These are phyloP conservation scores for Nothocercus julius DNA, from an alignment of 2,113 vertebrate species.

Conservation along the genomic window DNA sequence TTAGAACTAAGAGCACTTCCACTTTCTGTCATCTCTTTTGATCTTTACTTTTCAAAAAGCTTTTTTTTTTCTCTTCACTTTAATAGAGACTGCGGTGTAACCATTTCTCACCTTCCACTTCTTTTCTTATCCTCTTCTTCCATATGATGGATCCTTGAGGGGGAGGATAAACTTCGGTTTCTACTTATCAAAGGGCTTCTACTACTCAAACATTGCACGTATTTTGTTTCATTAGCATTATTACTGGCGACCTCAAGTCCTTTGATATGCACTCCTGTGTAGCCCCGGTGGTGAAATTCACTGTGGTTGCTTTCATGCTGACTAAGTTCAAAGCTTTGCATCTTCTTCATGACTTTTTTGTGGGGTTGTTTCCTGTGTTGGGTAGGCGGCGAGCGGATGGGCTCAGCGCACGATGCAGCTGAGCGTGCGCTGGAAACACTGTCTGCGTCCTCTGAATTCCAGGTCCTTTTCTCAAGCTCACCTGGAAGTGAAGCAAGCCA, in stretches of 20 bases:
- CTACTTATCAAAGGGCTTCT: constrained; percentile 72
- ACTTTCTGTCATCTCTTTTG: neutral
- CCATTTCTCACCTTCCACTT: constrained; percentile 73
- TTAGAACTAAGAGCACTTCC: neutral
- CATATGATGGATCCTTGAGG: constrained; percentile 61
- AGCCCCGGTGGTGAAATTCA: constrained; percentile 74
- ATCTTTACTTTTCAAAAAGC: neutral
- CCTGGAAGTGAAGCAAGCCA: constrained; percentile 54
- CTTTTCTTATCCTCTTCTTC: constrained; percentile 75
- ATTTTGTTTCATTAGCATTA: constrained; percentile 76
- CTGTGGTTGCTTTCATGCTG: constrained; percentile 5
- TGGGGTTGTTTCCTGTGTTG: constrained; percentile 81
- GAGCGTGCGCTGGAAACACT: constrained; percentile 73
- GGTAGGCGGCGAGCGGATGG: constrained; percentile 58
- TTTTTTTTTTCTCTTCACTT: neutral
- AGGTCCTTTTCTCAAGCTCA: constrained; percentile 55
- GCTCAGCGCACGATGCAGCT: constrained; percentile 74
- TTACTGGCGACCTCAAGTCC: constrained; percentile 83
- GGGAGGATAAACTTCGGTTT: constrained; percentile 80
- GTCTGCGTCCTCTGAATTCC: constrained; percentile 78
- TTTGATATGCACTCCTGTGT: constrained; percentile 81
- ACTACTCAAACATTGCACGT: constrained; percentile 66
- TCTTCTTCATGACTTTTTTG: constrained; percentile 88
- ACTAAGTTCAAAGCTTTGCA: constrained; percentile 74
- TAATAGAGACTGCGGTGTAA: neutral